phyloP scores from a whole-genome alignment of 2,797 vertebrate species.

The Propithecus deckenii region DNA sequence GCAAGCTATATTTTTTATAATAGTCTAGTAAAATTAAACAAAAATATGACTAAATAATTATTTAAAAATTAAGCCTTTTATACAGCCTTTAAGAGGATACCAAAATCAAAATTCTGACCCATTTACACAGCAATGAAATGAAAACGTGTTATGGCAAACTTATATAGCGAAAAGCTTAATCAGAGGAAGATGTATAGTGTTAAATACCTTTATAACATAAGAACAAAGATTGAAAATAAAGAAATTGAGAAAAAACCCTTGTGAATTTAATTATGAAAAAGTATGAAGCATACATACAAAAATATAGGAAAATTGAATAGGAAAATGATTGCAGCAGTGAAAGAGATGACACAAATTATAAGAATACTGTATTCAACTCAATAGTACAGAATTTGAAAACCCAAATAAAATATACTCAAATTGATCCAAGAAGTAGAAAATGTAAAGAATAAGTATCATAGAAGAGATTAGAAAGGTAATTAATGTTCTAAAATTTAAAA shows the following conservation, averaged over 20 bases:
- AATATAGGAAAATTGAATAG: neutral
- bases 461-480: neutral
- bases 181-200: neutral
- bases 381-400: neutral
- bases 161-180: neutral
- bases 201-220: neutral
- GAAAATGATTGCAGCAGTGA: neutral
- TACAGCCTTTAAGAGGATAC: neutral
- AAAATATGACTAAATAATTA: neutral
- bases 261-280: slow-evolving; percentile 7
- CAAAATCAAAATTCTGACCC: neutral
- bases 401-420: neutral
- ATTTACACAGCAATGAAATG: neutral
- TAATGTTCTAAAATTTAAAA: neutral
- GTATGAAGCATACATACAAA: neutral
- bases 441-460: neutral
- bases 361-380: neutral
- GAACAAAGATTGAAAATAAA: neutral
- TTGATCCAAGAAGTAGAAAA: neutral
- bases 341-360: neutral
- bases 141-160: neutral
- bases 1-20: neutral
- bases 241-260: neutral
- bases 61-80: neutral
- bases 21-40: neutral